Base-by-base conservation (phyloP, 1,140 invertebrate genomes). In the Campoletis sonorensis region DNA sequence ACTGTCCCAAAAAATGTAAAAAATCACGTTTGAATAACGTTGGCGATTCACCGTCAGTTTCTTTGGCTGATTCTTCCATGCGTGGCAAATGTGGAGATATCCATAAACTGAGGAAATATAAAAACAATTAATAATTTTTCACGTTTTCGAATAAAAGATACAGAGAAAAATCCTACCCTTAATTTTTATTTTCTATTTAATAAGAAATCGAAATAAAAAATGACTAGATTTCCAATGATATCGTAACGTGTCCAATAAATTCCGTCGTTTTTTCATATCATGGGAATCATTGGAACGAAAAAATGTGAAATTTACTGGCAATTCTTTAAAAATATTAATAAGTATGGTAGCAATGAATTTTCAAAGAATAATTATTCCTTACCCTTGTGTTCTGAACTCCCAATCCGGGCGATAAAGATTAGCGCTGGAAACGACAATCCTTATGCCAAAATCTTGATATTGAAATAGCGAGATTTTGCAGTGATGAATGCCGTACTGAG, bases 331-430 rank as follows among this genome's bases (percentile, higher is more conserved):
- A 45, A 45, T 11, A 45, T 1, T 5, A 45, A 45, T 7, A n/a
- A 45, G 11, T 45, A 45, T 45, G 5, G 11, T 45, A 7, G 30
- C 30, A 33, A 10, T 45, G 40, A 13, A 45, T 13, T 45, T 8
- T 45, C 11, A 13, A 45, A 45, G 11, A 1, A 4, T 10, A 45
- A 45, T 11, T 1, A 45, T 45, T 21, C 5, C 54, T n/a, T 88
- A 97, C 96, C 97, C 97, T 93, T 99, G 98, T 16, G 97, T 98
- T 89, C 97, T 95, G 89, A 98, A 97, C 85, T 96, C 94, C 98
- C 98, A 99, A 92, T 99, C 98, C 80, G 95, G 94, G 40, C 95
- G 92, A 84, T 98, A 96, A 1, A 99, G 91, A 93, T 99, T 99
- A 0, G 98, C 97, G 0, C 98, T 99, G 3, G 96, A 97, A 26